Percentiles rank a stretch among this genome's conserved stretches.
These are phyloP conservation scores for Mycalesis mineus DNA, from an alignment of 2,888 invertebrate species.

Conservation along the genomic window DNA sequence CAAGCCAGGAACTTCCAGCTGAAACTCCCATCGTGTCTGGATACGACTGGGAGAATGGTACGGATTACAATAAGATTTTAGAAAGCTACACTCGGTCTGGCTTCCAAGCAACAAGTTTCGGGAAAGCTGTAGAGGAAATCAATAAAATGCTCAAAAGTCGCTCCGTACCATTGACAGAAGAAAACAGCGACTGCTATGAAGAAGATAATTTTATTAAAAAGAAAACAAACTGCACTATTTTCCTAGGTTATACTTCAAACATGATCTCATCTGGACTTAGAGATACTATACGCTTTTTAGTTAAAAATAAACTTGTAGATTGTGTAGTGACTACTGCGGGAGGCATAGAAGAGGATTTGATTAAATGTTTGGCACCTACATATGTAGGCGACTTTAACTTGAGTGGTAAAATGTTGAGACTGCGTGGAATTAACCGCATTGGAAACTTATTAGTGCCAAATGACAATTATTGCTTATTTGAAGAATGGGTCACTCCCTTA, in stretches of 20 bases:
- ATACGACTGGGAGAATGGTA: constrained; percentile 94
- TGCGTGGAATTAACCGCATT: constrained; percentile 92
- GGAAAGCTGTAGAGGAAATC: constrained; percentile 92
- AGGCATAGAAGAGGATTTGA: constrained; percentile 98
- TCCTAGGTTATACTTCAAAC: constrained; percentile 98
- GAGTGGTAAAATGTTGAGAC: constrained; percentile 86
- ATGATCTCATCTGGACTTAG: constrained; percentile 96
- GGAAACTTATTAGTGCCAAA: constrained; percentile 97
- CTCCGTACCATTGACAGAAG: constrained; percentile 81
- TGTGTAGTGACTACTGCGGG: constrained; percentile 98
- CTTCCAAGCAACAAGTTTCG: constrained; percentile 99
- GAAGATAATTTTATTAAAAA: constrained; percentile 88
- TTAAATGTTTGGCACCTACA: constrained; percentile 97
- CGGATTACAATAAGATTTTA: constrained; percentile 91
- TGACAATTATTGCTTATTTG: constrained; percentile 98
- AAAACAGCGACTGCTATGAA: constrained; percentile 82
- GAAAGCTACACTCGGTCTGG: constrained; percentile 89
- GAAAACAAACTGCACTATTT: constrained; percentile 93
- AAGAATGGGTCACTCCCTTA: constrained; percentile 97
- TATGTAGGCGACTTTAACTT: constrained; percentile 94
- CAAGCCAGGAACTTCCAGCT: constrained; percentile 82
- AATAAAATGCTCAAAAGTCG: constrained; percentile 92
- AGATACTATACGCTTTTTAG: constrained; percentile 89
- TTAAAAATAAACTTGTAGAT: constrained; percentile 86
- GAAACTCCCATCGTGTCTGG: constrained; percentile 86